A percentile compares a stretch with the other conserved stretches of the same genome.
phyloP scores from a whole-genome alignment of 2,113 vertebrate species.

The Tauraco erythrolophus region DNA sequence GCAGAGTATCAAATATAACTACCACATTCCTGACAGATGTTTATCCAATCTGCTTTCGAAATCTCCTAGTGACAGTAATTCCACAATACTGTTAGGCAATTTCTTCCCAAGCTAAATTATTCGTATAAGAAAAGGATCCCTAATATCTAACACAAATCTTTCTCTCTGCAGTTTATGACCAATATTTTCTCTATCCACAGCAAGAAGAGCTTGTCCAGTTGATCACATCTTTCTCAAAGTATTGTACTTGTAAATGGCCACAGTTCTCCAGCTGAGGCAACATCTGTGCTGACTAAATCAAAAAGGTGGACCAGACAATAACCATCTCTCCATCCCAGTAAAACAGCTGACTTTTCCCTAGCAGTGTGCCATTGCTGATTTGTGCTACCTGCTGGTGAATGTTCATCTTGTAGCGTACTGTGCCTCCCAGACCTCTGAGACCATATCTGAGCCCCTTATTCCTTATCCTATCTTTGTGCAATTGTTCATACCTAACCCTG shows the following conservation, averaged over 20 bases:
- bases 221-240: not conserved
- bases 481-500: not conserved
- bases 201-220: not conserved
- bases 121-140: not conserved
- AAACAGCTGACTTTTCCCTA: not conserved
- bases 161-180: not conserved
- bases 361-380: not conserved
- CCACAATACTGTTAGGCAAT: not conserved
- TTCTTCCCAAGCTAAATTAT: conserved; percentile 4
- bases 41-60: conserved; percentile 44
- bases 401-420: not conserved
- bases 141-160: not conserved
- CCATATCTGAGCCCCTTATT: not conserved
- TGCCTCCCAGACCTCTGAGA: not conserved
- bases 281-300: not conserved
- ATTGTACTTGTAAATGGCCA: not conserved
- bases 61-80: not conserved
- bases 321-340: not conserved
- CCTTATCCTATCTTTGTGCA: not conserved
- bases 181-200: not conserved
- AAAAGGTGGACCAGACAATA: not conserved
- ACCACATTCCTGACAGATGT: conserved; percentile 47
- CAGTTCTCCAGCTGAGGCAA: not conserved
- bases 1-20: conserved; percentile 19
- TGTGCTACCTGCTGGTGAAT: not conserved